Percentiles rank a stretch among this genome's conserved stretches.
phyloP scores from a whole-genome alignment of 2,888 invertebrate genomes.

The Bellardia pandia region DNA sequence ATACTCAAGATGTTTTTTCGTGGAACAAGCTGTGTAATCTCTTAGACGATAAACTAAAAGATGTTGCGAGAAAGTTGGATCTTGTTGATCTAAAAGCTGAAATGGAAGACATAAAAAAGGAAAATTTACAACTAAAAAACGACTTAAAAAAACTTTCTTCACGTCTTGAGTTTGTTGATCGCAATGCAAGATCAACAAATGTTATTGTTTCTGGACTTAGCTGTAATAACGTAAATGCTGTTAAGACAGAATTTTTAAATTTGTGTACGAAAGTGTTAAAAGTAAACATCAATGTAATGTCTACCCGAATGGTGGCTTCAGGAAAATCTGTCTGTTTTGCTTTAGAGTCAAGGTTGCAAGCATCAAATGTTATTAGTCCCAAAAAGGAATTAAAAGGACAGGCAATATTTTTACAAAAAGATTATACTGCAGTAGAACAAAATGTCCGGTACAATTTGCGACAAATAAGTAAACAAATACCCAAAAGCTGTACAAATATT shows the following conservation, averaged over 20 bases:
- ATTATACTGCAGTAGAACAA: conserved; percentile 30
- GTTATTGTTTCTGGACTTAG: no score
- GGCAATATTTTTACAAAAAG: conserved; percentile 22
- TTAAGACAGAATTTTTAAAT: background rate
- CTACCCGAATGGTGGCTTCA: background rate
- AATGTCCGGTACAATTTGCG: conserved; percentile 9
- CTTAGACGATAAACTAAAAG: conserved; percentile 20
- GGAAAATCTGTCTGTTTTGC: background rate
- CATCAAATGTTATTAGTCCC: conserved; percentile 1
- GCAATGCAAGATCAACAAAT: no score
- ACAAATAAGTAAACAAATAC: no score
- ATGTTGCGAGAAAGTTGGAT: no score
- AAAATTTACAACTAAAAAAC: no score
- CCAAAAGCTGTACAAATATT: no score
- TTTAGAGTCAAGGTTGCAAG: background rate
- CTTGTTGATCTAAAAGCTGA: background rate
- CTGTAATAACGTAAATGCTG: no score
- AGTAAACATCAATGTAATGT: conserved; percentile 11
- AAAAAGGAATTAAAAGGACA: conserved; percentile 2
- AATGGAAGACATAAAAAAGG: background rate
- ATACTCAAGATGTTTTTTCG: background rate
- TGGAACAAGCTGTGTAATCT: conserved; percentile 22
- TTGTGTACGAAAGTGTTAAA: conserved; percentile 3
- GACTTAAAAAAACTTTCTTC: no score
- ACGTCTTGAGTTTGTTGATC: no score